Evolutionary conservation across 2,888 invertebrate genomes (phyloP).

Genomic region (Leptopilina syphax): DNA sequence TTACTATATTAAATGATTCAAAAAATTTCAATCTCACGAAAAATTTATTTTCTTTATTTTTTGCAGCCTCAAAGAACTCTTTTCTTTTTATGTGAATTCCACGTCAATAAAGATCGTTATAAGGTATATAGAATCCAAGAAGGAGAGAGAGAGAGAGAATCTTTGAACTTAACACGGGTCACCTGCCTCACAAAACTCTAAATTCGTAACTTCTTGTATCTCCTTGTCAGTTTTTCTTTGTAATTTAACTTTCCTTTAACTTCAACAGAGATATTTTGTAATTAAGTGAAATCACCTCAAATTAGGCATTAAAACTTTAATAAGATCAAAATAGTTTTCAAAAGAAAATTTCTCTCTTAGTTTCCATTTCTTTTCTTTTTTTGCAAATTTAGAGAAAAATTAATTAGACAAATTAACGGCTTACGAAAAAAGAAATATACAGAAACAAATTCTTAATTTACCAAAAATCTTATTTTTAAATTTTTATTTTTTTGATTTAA

Average conservation of each 20-base stretch:
- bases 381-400: background rate
- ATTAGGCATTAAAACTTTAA: constrained; percentile 4
- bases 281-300: background rate
- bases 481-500: too few species aligned
- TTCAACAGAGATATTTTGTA: constrained; percentile 9
- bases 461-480: too few species aligned
- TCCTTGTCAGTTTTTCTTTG: constrained; percentile 43
- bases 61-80: constrained; percentile 3
- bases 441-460: too few species aligned
- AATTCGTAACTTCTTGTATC: constrained; percentile 48
- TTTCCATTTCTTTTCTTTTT: background rate
- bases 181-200: constrained; percentile 63
- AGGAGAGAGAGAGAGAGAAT: constrained; percentile 56
- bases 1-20: background rate
- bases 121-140: constrained; percentile 43
- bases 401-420: background rate
- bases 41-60: background rate
- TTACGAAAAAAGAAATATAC: too few species aligned
- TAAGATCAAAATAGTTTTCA: background rate
- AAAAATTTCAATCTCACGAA: too few species aligned
- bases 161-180: constrained; percentile 76
- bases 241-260: constrained; percentile 28
- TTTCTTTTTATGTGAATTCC: constrained; percentile 14
- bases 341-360: background rate
- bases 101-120: constrained; percentile 39